phyloP scores from a whole-genome alignment of 2,888 invertebrate genomes.

The Thecocarcelia acutangulata region DNA sequence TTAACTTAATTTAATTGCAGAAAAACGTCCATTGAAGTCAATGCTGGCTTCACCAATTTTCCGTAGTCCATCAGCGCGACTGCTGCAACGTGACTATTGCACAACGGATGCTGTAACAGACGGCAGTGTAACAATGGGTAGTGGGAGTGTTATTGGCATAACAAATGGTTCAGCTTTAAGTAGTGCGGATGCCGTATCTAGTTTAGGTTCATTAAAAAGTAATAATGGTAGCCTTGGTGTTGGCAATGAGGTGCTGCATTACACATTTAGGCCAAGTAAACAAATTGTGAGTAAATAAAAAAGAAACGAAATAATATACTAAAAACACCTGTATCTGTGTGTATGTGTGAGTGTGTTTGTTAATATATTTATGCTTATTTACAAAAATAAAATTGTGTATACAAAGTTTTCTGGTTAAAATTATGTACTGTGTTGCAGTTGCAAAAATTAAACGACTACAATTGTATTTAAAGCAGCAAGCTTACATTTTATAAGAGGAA shows the following conservation, averaged over 20 bases:
- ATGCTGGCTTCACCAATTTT: slow-evolving; percentile 80
- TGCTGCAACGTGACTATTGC: slow-evolving; percentile 80
- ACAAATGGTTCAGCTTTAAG: slow-evolving; percentile 72
- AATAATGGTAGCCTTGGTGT: slow-evolving; percentile 74
- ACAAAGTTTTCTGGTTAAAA: slow-evolving; percentile 10
- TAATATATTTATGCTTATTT: background rate
- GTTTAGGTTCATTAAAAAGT: slow-evolving; percentile 77
- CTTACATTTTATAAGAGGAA: background rate
- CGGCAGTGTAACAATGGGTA: slow-evolving; percentile 62
- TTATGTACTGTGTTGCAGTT: background rate
- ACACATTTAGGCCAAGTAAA: slow-evolving; percentile 82
- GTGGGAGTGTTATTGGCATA: slow-evolving; percentile 72
- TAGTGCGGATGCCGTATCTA: slow-evolving; percentile 72
- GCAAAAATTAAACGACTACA: slow-evolving; percentile 14
- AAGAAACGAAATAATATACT: slow-evolving; percentile 33
- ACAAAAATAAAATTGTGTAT: slow-evolving; percentile 37
- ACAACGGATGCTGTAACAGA: slow-evolving; percentile 75
- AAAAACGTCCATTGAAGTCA: slow-evolving; percentile 81
- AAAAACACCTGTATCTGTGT: slow-evolving; percentile 16
- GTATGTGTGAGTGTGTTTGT: too few relatives aligned
- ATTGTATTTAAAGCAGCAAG: slow-evolving; percentile 10
- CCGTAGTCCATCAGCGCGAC: slow-evolving; percentile 80
- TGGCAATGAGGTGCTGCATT: slow-evolving; percentile 81
- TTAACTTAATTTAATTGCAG: slow-evolving; percentile 71
- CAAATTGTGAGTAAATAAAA: slow-evolving; percentile 81